phyloP scores from a whole-genome alignment of 2,888 invertebrate species.

The Callinectes sapidus region DNA sequence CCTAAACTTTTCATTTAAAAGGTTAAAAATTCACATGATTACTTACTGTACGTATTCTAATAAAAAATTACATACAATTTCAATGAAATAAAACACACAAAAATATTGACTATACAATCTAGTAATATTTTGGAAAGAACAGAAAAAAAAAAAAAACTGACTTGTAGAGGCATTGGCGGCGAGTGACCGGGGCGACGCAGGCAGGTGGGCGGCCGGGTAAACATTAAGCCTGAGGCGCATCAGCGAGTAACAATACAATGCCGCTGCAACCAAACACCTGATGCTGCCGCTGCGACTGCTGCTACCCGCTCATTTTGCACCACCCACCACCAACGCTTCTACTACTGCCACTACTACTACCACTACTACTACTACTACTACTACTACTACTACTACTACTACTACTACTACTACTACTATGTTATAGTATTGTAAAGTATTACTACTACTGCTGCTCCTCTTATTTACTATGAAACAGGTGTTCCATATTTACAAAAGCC shows the following conservation, averaged over 20 bases:
- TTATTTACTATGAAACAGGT: neutral
- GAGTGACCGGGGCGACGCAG: neutral
- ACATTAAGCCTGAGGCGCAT: neutral
- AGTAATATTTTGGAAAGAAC: neutral
- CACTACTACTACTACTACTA: neutral
- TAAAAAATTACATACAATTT: neutral
- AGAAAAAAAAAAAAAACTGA: neutral
- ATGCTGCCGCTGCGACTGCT: neutral
- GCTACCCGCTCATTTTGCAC: neutral
- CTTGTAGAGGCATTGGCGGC: neutral
- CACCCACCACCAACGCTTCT: too few relatives aligned
- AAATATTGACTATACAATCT: neutral
- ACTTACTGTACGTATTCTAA: neutral
- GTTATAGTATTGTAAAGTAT: too few relatives aligned
- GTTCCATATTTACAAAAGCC: neutral
- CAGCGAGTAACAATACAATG: neutral
- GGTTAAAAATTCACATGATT: neutral
- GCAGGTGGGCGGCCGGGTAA: neutral
- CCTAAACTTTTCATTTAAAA: neutral
- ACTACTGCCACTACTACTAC: neutral
- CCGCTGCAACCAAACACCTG: constrained; percentile 1
- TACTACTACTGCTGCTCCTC: neutral
- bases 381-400: neutral
- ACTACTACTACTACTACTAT: neutral
- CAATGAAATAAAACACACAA: neutral